A percentile compares a stretch with the other conserved stretches of the same genome.
Evolutionary conservation across 2,113 vertebrate genomes (phyloP).

Genomic region (Odobenus rosmarus): DNA sequence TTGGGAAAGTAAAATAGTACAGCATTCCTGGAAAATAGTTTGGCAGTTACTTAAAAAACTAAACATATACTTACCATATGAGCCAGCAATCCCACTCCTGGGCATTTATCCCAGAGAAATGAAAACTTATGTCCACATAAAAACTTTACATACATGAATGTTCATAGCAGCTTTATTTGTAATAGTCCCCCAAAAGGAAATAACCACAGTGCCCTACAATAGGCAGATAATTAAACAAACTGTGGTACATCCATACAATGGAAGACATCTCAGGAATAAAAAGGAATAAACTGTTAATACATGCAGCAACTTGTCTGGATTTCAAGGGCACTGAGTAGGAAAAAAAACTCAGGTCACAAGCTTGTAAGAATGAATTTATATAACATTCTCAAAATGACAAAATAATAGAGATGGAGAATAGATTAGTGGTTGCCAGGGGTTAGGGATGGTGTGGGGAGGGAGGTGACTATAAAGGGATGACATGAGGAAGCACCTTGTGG

Average conservation of each 20-base stretch:
- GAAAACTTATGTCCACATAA: not conserved
- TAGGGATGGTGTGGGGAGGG: too few species aligned
- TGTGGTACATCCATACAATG: not conserved
- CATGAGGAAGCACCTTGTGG: not conserved
- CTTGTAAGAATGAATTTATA: not conserved
- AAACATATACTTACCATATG: not conserved
- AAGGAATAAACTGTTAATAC: not conserved
- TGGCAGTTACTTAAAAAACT: slow-evolving; percentile 10
- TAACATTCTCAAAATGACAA: not conserved
- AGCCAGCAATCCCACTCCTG: not conserved
- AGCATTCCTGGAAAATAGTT: not conserved
- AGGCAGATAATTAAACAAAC: not conserved
- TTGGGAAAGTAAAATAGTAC: not conserved
- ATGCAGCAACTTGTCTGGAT: not conserved
- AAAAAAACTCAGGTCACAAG: not conserved
- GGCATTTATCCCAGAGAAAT: slow-evolving; percentile 33
- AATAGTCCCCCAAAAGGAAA: not conserved
- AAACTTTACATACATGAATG: not conserved
- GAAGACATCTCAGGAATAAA: not conserved
- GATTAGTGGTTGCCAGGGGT: not conserved
- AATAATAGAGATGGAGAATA: not conserved
- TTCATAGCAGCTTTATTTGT: not conserved
- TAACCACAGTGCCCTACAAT: not conserved
- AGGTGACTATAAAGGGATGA: not conserved
- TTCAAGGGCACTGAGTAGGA: not conserved